Percentiles rank a stretch among this genome's conserved stretches.
phyloP scores from a whole-genome alignment of 1,140 invertebrate genomes.

The Pectinophora gossypiella region DNA sequence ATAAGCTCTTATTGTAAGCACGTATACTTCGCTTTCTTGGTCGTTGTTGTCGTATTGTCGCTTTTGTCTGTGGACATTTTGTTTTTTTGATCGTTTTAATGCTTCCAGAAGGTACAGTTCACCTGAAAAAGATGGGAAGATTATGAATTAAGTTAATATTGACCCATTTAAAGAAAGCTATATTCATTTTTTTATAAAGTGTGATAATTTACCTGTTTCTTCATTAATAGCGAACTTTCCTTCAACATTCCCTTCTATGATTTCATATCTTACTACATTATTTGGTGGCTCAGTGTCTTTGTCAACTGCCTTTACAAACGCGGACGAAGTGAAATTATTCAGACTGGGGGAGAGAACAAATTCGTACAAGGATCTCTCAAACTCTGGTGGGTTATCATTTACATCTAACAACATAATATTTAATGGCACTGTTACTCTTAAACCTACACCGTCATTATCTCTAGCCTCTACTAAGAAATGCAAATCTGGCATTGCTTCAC shows the following conservation, averaged over 20 bases:
- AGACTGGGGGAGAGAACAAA: slow-evolving; percentile 86
- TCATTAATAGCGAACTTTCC: slow-evolving; percentile 88
- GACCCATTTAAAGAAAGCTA: slow-evolving; percentile 5
- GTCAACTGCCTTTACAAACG: slow-evolving; percentile 87
- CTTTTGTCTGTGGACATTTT: slow-evolving; percentile 66
- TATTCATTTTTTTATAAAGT: neutral
- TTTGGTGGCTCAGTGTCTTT: slow-evolving; percentile 90
- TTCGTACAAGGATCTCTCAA: slow-evolving; percentile 87
- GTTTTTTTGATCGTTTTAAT: slow-evolving; percentile 70
- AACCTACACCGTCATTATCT: slow-evolving; percentile 88
- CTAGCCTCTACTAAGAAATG: slow-evolving; percentile 89
- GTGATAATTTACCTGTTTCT: slow-evolving; percentile 78
- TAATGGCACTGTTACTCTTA: slow-evolving; percentile 82
- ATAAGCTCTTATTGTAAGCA: slow-evolving; percentile 84
- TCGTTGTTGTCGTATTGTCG: slow-evolving; percentile 52
- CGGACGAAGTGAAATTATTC: slow-evolving; percentile 82
- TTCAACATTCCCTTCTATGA: slow-evolving; percentile 86
- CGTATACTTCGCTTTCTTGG: slow-evolving; percentile 76
- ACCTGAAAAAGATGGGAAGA: slow-evolving; percentile 42
- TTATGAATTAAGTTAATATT: slow-evolving; percentile 7
- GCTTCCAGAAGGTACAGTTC: slow-evolving; percentile 72
- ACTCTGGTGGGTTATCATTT: slow-evolving; percentile 91
- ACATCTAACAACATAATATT: slow-evolving; percentile 87
- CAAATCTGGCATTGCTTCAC: slow-evolving; percentile 86
- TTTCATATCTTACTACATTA: slow-evolving; percentile 89